A percentile compares a stretch with the other conserved stretches of the same genome.
Evolutionary conservation across 1,140 invertebrate species (phyloP).

Genomic region (Maconellicoccus hirsutus): DNA sequence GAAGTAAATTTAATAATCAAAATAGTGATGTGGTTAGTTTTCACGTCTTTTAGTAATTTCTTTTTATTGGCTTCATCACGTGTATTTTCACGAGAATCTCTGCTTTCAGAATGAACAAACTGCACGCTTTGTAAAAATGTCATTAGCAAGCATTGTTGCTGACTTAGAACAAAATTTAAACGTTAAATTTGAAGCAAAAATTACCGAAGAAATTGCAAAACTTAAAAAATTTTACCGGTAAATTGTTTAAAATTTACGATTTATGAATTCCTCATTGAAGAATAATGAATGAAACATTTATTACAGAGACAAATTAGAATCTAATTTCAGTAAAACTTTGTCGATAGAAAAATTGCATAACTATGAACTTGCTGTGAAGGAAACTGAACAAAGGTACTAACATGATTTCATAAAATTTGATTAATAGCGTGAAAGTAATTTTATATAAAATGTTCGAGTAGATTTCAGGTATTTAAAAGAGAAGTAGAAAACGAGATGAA

Average conservation of each 20-base stretch:
- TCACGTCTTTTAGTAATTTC: not conserved
- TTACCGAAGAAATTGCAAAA: not conserved
- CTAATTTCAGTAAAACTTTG: not conserved
- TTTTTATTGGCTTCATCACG: not conserved
- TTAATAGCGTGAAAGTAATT: not conserved
- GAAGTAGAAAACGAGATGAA: not conserved
- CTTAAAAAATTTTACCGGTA: not conserved
- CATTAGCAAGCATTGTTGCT: not conserved
- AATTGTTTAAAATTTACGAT: too few relatives aligned
- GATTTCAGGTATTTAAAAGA: not conserved
- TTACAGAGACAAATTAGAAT: too few relatives aligned
- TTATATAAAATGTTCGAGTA: not conserved
- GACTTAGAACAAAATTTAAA: not conserved
- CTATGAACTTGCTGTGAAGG: not conserved
- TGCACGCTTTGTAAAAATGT: not conserved
- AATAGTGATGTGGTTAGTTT: not conserved
- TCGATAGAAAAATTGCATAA: not conserved
- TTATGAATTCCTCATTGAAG: too few relatives aligned
- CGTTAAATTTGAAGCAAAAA: not conserved
- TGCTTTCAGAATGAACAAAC: too few relatives aligned
- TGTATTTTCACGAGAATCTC: too few relatives aligned
- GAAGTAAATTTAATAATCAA: not conserved
- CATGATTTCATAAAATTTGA: not conserved
- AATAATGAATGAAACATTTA: too few relatives aligned
- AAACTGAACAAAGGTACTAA: not conserved